Evolutionary conservation across 1,140 invertebrate genomes (phyloP), one percentile per base, ranked within the genome.

Genomic region (Nilaparvata lugens): DNA sequence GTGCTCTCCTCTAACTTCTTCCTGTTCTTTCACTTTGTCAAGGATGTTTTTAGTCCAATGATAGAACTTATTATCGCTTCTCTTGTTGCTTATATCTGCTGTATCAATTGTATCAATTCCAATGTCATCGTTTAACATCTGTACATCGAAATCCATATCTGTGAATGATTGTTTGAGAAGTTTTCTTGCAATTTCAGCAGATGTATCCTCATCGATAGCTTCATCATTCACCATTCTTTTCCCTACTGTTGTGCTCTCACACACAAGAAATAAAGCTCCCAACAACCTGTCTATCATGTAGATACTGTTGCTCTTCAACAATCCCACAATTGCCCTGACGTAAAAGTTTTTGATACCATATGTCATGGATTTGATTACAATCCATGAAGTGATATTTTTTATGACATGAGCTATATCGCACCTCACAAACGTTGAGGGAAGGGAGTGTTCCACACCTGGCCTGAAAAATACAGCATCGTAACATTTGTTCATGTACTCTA

Each of bases 331-430:
- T 35, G 31, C 7, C 7, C 31, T 2, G 13, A 35, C 31, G 13
- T 35, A 21, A 1, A 54, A 23, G 24, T 54, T 16, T 18, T 23
- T 54, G 4, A 23, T 35, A 24, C 23, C 38, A 23, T 24, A 59
- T 14, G 25, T 48, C 51, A 31, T 25, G 4, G 4, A 11, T 42
- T 24, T 6, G 0, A 42, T 13, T n/a, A 21, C 21, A 60, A 14
- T 61, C 55, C 62, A 19, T 38, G 19, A 52, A 16, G 19, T 45
- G 19, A 28, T 61, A 14, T 23, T 59, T 35, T 64, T 64, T 65
- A 67, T 64, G 48, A 67, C 61, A 57, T 67, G 62, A 0, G 64
- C 60, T 14, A 61, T 53, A 18, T 65, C 62, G 13, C 57, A 56
- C 13, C 62, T 52, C 1, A 63, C 52, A 40, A 63, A 65, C 21